A percentile compares a stretch with the other conserved stretches of the same genome.
Evolutionary conservation across 2,888 invertebrate species (phyloP).

Genomic region (Noctua janthina): DNA sequence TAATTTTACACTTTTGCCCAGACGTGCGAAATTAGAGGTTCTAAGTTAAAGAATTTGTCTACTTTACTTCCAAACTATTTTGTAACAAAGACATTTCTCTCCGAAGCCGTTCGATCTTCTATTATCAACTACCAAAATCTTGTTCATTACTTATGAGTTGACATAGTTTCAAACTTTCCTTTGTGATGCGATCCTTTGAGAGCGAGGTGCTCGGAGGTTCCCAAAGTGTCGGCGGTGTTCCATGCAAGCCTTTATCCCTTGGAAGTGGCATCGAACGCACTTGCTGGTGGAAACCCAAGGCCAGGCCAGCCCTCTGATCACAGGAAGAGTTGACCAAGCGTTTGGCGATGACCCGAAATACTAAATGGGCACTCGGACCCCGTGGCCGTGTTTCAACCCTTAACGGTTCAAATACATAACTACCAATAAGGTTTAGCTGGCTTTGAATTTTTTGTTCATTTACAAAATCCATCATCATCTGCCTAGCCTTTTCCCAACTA

Average conservation of each 20-base stretch:
- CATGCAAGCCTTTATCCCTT: not conserved
- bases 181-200: conserved; percentile 7
- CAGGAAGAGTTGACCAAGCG: not conserved
- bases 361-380: not conserved
- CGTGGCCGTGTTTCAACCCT: not conserved
- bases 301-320: not conserved
- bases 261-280: no score
- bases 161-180: conserved; percentile 25
- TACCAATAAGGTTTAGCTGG: not conserved
- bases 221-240: not conserved
- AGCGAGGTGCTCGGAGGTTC: not conserved
- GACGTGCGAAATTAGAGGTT: not conserved
- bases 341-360: not conserved
- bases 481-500: no score
- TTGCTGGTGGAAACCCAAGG: no score
- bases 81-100: not conserved
- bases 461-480: not conserved
- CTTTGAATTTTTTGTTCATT: not conserved
- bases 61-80: not conserved
- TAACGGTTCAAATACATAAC: not conserved
- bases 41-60: not conserved
- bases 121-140: conserved; percentile 5
- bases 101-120: not conserved
- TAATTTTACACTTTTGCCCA: not conserved
- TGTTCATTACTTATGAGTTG: conserved; percentile 24